Evolutionary conservation across 2,113 vertebrate species (phyloP).

Genomic region (Rhinolophus sinicus): DNA sequence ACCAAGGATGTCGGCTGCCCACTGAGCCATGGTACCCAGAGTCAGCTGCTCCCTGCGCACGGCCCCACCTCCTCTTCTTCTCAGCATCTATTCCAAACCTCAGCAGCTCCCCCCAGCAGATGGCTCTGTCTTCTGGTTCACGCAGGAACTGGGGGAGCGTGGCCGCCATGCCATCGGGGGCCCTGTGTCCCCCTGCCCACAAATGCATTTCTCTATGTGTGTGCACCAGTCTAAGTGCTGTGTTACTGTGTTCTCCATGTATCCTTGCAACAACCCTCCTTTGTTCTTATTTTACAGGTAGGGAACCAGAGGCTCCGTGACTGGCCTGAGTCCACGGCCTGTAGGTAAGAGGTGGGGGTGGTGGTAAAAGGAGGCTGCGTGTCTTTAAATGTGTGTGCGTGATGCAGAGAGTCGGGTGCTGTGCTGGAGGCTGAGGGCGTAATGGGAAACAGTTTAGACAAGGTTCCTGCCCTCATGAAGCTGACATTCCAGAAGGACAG

Average conservation of each 20-base stretch:
- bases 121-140: neutral
- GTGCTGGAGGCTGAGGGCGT: fast-evolving
- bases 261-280: fast-evolving
- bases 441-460: fast-evolving
- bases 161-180: fast-evolving
- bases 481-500: neutral
- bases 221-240: fast-evolving
- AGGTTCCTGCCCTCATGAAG: neutral
- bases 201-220: fast-evolving
- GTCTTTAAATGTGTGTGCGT: neutral
- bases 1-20: neutral
- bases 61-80: neutral
- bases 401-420: neutral
- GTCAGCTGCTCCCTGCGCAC: neutral
- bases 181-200: neutral
- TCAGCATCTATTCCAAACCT: neutral
- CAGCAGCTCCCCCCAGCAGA: neutral
- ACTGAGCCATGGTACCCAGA: neutral
- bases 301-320: neutral
- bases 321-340: neutral
- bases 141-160: fast-evolving
- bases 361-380: fast-evolving
- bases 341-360: no score
- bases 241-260: fast-evolving
- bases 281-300: neutral